phyloP scores from a whole-genome alignment of 2,888 invertebrate genomes.

The Noctua comes region DNA sequence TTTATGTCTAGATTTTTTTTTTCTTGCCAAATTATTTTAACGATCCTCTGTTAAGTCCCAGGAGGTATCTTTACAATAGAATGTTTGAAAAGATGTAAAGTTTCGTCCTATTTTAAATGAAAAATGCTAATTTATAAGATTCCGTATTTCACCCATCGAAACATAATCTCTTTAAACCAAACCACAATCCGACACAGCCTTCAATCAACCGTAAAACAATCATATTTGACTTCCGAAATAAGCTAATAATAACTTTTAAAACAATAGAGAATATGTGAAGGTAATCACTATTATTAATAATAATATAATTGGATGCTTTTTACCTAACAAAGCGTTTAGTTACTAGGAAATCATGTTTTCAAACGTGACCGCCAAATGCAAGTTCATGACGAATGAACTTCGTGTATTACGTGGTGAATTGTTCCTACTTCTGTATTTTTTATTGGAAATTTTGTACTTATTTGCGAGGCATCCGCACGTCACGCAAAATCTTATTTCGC shows the following conservation, averaged over 20 bases:
- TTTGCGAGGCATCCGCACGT: background rate
- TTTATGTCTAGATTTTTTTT: no score
- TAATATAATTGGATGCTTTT: conserved; percentile 47
- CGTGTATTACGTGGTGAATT: background rate
- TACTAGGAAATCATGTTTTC: conserved; percentile 62
- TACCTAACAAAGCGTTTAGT: conserved; percentile 49
- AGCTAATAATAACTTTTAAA: conserved; percentile 33
- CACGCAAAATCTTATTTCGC: background rate
- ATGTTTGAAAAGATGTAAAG: no score
- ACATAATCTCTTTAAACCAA: background rate
- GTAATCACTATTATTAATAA: conserved; percentile 38
- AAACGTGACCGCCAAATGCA: conserved; percentile 58
- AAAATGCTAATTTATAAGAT: no score
- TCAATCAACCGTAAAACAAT: conserved; percentile 38
- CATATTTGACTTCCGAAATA: conserved; percentile 56
- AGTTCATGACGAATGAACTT: conserved; percentile 16
- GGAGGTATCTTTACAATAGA: no score
- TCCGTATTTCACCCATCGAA: no score
- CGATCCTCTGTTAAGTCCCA: no score
- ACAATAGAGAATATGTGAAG: conserved; percentile 45
- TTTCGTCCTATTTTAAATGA: no score
- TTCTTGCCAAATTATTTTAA: no score
- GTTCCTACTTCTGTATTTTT: conserved; percentile 36
- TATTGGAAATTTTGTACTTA: background rate
- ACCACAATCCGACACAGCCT: conserved; percentile 30